Percentiles rank a stretch among this genome's conserved stretches.
Evolutionary conservation across 2,113 vertebrate species (phyloP).

Genomic region (Chaetorhynchus papuensis): DNA sequence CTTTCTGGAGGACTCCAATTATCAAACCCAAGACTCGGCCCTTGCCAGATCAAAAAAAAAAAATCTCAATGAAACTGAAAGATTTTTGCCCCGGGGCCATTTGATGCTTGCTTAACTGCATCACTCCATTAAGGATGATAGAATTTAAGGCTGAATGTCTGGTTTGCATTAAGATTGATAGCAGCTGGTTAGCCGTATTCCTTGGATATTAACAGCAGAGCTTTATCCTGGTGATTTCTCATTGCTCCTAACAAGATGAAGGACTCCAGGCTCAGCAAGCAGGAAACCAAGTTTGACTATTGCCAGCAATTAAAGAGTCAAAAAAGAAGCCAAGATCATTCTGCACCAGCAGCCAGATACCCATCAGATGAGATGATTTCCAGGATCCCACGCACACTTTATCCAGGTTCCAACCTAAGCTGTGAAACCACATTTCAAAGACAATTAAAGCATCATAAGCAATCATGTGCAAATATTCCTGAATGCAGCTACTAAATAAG

Average conservation of each 20-base stretch:
- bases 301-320: not conserved
- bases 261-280: not conserved
- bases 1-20: not conserved
- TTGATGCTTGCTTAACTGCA: constrained; percentile 1
- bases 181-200: not conserved
- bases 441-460: constrained; percentile 46
- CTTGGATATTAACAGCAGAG: not conserved
- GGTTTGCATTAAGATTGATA: constrained; percentile 41
- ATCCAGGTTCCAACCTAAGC: constrained; percentile 13
- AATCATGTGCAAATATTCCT: constrained; percentile 38
- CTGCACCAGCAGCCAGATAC: not conserved
- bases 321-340: not conserved
- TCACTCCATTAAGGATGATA: constrained; percentile 7
- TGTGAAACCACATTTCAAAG: constrained; percentile 17
- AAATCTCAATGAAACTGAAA: not conserved
- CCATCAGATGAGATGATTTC: not conserved
- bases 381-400: not conserved
- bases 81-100: constrained; percentile 19
- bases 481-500: constrained; percentile 3
- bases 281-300: not conserved
- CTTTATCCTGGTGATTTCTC: not conserved
- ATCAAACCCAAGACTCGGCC: not conserved
- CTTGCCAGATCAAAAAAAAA: not conserved
- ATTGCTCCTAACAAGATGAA: not conserved
- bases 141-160: constrained; percentile 6